Percentiles rank a stretch among this genome's conserved stretches.
These are phyloP conservation scores for Mormyrus iriodes DNA, from an alignment of 2,113 vertebrate genomes.

Conservation along the genomic window DNA sequence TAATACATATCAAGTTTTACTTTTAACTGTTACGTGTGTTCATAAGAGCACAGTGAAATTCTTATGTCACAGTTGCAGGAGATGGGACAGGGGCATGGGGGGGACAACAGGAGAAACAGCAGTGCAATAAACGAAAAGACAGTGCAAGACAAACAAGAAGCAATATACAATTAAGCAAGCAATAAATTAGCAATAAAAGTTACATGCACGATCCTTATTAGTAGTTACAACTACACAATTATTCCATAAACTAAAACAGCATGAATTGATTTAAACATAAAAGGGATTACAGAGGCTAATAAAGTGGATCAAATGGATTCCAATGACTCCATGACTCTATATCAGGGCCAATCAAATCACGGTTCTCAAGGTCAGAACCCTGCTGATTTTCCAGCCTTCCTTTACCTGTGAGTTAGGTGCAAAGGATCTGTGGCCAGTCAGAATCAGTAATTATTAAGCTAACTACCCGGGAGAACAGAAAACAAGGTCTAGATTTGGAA, in stretches of 20 bases:
- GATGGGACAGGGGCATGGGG: background rate
- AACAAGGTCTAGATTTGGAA: background rate
- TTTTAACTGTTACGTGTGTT: background rate
- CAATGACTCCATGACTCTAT: background rate
- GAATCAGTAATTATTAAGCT: background rate
- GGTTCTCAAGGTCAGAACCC: no score
- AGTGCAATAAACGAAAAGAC: background rate
- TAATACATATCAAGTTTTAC: background rate
- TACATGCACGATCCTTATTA: background rate
- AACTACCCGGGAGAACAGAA: background rate
- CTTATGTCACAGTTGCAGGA: background rate
- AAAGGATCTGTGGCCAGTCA: background rate
- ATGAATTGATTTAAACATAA: background rate
- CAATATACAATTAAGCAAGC: background rate
- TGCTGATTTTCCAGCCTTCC: background rate
- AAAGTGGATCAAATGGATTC: background rate
- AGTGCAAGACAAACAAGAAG: background rate
- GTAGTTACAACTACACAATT: background rate
- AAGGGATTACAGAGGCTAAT: background rate
- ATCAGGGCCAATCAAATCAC: no score
- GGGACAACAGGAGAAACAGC: background rate
- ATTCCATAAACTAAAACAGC: background rate
- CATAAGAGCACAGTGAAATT: background rate
- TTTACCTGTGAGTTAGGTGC: background rate
- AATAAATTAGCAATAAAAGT: background rate